phyloP scores from a whole-genome alignment of 1,140 invertebrate species.

The Dendroctonus ponderosae region DNA sequence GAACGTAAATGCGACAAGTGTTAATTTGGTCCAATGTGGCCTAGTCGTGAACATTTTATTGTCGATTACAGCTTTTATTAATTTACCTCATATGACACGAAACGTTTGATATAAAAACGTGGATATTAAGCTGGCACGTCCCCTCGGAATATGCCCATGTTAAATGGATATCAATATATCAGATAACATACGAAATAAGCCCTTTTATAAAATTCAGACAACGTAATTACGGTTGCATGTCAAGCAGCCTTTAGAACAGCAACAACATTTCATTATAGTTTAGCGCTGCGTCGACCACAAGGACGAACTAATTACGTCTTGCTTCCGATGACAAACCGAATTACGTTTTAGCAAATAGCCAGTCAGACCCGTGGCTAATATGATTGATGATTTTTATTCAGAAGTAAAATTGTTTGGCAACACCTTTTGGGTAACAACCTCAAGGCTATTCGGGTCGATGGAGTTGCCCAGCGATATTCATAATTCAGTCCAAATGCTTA shows the following conservation, averaged over 20 bases:
- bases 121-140: too few species aligned
- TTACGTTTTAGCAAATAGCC: slow-evolving; percentile 18
- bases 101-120: too few species aligned
- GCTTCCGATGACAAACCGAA: slow-evolving; percentile 22
- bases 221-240: slow-evolving; percentile 25
- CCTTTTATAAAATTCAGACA: slow-evolving; percentile 24
- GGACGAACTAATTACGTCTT: slow-evolving; percentile 24
- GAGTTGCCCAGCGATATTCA: too few species aligned
- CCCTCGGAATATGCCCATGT: not conserved
- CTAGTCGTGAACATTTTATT: too few species aligned
- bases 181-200: slow-evolving; percentile 17
- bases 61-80: too few species aligned
- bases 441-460: too few species aligned
- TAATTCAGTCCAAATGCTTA: too few species aligned
- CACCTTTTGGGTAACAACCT: too few species aligned
- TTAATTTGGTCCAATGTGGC: too few species aligned
- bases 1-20: too few species aligned
- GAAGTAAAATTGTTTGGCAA: too few species aligned
- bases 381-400: not conserved
- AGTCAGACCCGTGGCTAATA: not conserved
- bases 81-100: too few species aligned
- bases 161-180: slow-evolving; percentile 23
- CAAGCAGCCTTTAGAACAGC: slow-evolving; percentile 13
- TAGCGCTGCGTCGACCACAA: slow-evolving; percentile 17
- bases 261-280: slow-evolving; percentile 28